A percentile compares a stretch with the other conserved stretches of the same genome.
phyloP scores from a whole-genome alignment of 2,888 invertebrate species.

The Ophion obscuratus region DNA sequence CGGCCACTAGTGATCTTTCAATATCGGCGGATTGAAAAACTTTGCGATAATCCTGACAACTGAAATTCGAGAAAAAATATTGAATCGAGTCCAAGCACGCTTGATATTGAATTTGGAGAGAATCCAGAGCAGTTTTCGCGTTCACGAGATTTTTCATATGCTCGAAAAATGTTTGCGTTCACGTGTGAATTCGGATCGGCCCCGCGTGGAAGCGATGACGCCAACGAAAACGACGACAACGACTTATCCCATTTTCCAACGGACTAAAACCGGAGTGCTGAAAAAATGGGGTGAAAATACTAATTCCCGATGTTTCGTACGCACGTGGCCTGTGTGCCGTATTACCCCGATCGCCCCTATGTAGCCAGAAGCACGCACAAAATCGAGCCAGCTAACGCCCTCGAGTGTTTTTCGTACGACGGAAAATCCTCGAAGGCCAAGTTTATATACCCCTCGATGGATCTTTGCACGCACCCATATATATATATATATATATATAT shows the following conservation, averaged over 20 bases:
- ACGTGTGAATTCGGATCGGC: background rate
- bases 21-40: no score
- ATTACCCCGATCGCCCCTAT: background rate
- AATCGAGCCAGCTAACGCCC: slow-evolving; percentile 34
- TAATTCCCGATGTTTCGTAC: background rate
- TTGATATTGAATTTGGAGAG: background rate
- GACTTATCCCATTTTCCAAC: background rate
- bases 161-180: background rate
- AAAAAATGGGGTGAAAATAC: background rate
- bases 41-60: background rate
- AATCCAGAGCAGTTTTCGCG: background rate
- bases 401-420: slow-evolving; percentile 57
- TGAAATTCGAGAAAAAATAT: background rate
- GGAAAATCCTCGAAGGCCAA: slow-evolving; percentile 57
- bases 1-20: no score
- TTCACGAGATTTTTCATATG: background rate
- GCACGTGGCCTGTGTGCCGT: background rate
- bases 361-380: slow-evolving; percentile 32
- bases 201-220: background rate
- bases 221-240: background rate
- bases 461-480: slow-evolving; percentile 37
- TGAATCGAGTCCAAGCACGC: background rate
- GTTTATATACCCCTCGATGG: slow-evolving; percentile 32
- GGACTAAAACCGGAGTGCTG: background rate
- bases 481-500: background rate